phyloP scores from a whole-genome alignment of 2,888 invertebrate species.

The Diaperis boleti region DNA sequence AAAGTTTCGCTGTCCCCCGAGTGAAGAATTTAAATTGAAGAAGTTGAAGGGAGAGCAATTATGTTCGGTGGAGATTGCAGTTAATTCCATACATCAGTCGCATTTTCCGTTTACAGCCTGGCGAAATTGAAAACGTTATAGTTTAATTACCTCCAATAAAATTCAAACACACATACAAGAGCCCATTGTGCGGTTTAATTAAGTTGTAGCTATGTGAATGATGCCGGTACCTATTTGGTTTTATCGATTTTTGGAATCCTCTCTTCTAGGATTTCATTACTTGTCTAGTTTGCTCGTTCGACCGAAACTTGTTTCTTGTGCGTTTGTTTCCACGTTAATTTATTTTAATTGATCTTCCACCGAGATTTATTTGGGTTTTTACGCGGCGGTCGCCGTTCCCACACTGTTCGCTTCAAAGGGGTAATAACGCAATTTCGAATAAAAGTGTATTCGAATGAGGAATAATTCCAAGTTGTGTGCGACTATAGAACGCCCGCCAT shows the following conservation, averaged over 20 bases:
- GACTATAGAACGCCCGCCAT: constrained; percentile 50
- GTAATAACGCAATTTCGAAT: constrained; percentile 25
- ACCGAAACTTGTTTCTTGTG: constrained; percentile 43
- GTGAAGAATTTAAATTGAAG: constrained; percentile 43
- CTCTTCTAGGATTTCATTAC: constrained; percentile 47
- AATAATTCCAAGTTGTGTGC: constrained; percentile 47
- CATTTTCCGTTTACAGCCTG: constrained; percentile 57
- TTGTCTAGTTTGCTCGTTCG: constrained; percentile 40
- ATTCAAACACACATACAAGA: constrained; percentile 57
- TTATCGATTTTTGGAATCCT: constrained; percentile 58
- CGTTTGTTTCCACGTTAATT: constrained; percentile 42
- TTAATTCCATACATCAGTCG: constrained; percentile 54
- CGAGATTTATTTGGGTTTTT: constrained; percentile 30
- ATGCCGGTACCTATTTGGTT: constrained; percentile 57
- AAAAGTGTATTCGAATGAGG: constrained; percentile 29
- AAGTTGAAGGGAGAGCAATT: constrained; percentile 37
- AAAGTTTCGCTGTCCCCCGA: constrained; percentile 25
- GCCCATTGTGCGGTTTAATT: constrained; percentile 61
- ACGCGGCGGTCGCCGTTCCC: constrained; percentile 12
- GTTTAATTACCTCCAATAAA: constrained; percentile 63
- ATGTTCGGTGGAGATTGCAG: constrained; percentile 41
- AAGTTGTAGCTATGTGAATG: constrained; percentile 62
- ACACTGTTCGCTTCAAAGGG: constrained; percentile 6
- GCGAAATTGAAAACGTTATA: constrained; percentile 63
- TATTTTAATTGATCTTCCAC: constrained; percentile 45